phyloP scores from a whole-genome alignment of 2,113 vertebrate species.

The Mesoclemmys tuberculata region DNA sequence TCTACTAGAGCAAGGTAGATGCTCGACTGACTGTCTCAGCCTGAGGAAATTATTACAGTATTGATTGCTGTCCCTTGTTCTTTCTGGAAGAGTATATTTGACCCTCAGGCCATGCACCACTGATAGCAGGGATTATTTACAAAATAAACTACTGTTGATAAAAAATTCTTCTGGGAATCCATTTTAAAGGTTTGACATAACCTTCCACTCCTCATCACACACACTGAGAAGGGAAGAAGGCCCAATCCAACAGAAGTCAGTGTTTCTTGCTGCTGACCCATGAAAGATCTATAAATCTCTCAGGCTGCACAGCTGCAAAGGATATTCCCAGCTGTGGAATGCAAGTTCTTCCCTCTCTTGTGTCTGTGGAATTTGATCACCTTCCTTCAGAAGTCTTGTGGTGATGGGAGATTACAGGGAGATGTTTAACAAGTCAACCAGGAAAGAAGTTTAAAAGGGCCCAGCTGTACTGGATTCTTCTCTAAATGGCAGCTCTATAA shows the following conservation, averaged over 20 bases:
- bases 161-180: background rate
- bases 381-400: background rate
- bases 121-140: background rate
- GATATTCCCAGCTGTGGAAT: background rate
- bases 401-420: background rate
- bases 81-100: background rate
- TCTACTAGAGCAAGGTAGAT: background rate
- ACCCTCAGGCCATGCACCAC: background rate
- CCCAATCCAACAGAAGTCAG: rapidly evolving
- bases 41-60: background rate
- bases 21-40: background rate
- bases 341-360: background rate
- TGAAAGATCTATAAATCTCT: background rate
- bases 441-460: background rate
- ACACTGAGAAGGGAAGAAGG: background rate
- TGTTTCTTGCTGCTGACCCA: background rate
- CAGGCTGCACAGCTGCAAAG: background rate
- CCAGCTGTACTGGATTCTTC: background rate
- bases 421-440: background rate
- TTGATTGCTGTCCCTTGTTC: background rate
- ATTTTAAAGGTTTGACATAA: background rate
- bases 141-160: background rate
- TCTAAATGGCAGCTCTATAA: background rate
- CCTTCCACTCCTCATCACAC: background rate
- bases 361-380: background rate